Percentiles rank a stretch among this genome's conserved stretches.
Evolutionary conservation across 1,140 invertebrate genomes (phyloP).

Genomic region (Hypsibius dujardini): DNA sequence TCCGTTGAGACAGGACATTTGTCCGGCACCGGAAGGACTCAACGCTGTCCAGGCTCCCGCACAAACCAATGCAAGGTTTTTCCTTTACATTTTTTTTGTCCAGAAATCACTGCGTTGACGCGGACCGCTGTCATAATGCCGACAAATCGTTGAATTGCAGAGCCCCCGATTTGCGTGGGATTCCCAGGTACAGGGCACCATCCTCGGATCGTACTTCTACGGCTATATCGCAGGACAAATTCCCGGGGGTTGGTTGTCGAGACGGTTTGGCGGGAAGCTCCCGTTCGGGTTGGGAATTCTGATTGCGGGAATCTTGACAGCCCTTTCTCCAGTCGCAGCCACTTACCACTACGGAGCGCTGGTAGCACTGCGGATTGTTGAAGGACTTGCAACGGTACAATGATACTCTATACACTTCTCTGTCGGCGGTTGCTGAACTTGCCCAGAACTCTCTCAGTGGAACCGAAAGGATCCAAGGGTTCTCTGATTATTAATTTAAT

Average conservation of each 20-base stretch:
- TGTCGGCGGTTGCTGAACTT: too few relatives aligned
- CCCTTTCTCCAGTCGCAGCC: background rate
- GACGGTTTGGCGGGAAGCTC: slow-evolving; percentile 32
- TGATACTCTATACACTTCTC: too few relatives aligned
- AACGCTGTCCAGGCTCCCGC: too few relatives aligned
- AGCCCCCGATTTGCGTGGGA: slow-evolving; percentile 62
- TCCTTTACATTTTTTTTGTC: too few relatives aligned
- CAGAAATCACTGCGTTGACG: too few relatives aligned
- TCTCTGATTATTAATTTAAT: background rate
- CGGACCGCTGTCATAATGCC: too few relatives aligned
- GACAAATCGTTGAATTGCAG: too few relatives aligned
- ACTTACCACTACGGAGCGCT: background rate
- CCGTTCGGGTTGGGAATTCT: slow-evolving; percentile 25
- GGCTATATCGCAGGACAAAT: slow-evolving; percentile 32
- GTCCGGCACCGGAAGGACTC: too few relatives aligned
- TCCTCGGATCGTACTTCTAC: slow-evolving; percentile 41
- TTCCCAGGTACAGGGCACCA: slow-evolving; percentile 52
- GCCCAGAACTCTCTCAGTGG: background rate
- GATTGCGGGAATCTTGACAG: background rate
- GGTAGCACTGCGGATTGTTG: background rate
- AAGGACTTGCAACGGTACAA: background rate
- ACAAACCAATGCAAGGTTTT: too few relatives aligned
- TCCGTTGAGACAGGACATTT: too few relatives aligned
- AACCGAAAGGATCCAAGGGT: background rate
- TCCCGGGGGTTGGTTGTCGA: slow-evolving; percentile 30